Evolutionary conservation across 1,140 invertebrate species (phyloP).

Genomic region (Drosophila subpulchrella): DNA sequence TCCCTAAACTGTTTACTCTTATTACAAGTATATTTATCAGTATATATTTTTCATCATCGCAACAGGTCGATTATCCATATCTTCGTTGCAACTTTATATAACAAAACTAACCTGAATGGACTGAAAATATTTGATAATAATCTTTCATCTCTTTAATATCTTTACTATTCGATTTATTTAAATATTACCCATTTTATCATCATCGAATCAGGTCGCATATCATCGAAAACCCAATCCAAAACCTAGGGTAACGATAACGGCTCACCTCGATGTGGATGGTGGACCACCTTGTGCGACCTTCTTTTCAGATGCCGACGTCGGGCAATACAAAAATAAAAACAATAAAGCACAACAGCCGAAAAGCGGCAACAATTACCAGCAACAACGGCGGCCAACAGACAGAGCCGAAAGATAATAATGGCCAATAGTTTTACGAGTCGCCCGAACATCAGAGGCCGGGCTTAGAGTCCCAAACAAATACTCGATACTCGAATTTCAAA

Average conservation of each 20-base stretch:
- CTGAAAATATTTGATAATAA: no score
- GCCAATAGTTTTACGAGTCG: conserved; percentile 61
- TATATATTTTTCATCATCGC: no score
- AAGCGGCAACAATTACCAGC: conserved; percentile 77
- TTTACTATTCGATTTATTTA: background rate
- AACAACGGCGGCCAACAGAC: conserved; percentile 51
- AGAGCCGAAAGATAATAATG: conserved; percentile 68
- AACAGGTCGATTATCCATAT: no score
- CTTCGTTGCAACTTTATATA: no score
- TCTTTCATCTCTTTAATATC: background rate
- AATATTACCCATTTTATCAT: background rate
- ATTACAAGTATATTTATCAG: no score
- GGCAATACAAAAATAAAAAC: conserved; percentile 40
- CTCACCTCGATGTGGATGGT: conserved; percentile 61
- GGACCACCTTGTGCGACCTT: conserved; percentile 81
- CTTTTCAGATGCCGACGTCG: conserved; percentile 70
- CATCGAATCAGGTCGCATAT: background rate
- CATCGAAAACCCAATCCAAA: background rate
- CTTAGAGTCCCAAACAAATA: conserved; percentile 46
- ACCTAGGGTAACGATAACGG: conserved; percentile 42
- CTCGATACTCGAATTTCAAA: conserved; percentile 56
- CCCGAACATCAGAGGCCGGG: conserved; percentile 7
- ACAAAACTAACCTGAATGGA: no score
- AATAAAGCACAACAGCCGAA: conserved; percentile 41
- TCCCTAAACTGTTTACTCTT: no score